phyloP scores from a whole-genome alignment of 2,888 invertebrate species.

The Sinhomidia bicolor region DNA sequence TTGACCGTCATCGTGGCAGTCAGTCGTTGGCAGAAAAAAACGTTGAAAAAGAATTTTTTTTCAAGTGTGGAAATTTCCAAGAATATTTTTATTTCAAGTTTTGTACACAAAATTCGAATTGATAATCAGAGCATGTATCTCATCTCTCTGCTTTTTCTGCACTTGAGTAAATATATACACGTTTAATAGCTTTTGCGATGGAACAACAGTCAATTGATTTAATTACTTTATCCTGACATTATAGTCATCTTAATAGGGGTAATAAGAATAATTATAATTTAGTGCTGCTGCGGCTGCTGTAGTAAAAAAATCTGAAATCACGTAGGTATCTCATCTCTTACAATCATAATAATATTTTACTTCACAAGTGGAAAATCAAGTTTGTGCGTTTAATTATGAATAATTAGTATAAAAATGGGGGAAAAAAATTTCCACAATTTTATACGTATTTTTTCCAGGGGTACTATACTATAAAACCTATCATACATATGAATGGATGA shows the following conservation, averaged over 20 bases:
- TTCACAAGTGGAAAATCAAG: conserved; percentile 5
- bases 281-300: neutral
- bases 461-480: neutral
- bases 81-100: too few species aligned
- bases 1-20: conserved; percentile 57
- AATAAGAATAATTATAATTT: neutral
- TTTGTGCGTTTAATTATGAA: conserved; percentile 54
- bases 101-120: too few species aligned
- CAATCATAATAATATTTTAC: neutral
- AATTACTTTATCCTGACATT: conserved; percentile 47
- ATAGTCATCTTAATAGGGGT: neutral
- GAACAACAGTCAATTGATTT: conserved; percentile 41
- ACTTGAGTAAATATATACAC: neutral
- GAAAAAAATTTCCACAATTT: neutral
- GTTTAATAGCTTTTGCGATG: neutral
- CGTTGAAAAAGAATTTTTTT: too few species aligned
- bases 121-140: too few species aligned
- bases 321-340: too few species aligned
- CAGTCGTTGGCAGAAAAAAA: too few species aligned
- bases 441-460: neutral
- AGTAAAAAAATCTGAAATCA: too few species aligned
- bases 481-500: conserved; percentile 8
- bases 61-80: too few species aligned
- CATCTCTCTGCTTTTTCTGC: too few species aligned
- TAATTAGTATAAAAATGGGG: conserved; percentile 51